A percentile compares a stretch with the other conserved stretches of the same genome.
phyloP scores from a whole-genome alignment of 2,888 invertebrate species.

The Taenaris catops region DNA sequence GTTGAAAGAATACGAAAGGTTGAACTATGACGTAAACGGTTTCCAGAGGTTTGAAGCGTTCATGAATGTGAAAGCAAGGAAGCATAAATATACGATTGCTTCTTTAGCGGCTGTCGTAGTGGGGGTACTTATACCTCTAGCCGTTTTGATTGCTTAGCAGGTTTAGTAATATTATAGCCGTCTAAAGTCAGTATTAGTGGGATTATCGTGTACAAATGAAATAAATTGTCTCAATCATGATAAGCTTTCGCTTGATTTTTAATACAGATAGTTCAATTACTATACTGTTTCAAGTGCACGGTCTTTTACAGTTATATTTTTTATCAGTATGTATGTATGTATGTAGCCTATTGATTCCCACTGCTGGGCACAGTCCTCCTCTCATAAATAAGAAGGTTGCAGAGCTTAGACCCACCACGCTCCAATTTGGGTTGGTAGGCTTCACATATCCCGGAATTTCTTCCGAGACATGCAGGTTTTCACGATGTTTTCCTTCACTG shows the following conservation, averaged over 20 bases:
- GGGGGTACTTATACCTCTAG: constrained; percentile 55
- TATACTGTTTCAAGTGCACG: too few relatives aligned
- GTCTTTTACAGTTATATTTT: too few relatives aligned
- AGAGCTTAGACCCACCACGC: too few relatives aligned
- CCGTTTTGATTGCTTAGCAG: constrained; percentile 49
- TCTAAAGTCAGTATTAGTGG: constrained; percentile 7
- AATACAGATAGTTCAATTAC: too few relatives aligned
- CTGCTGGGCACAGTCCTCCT: too few relatives aligned
- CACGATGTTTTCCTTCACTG: too few relatives aligned
- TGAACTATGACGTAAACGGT: constrained; percentile 55
- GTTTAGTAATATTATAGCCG: constrained; percentile 7
- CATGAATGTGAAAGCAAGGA: constrained; percentile 56
- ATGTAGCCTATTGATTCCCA: too few relatives aligned
- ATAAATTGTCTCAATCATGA: constrained; percentile 15
- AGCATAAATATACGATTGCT: constrained; percentile 60
- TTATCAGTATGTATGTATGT: too few relatives aligned
- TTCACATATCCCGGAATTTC: too few relatives aligned
- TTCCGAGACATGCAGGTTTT: too few relatives aligned
- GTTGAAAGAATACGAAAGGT: constrained; percentile 82
- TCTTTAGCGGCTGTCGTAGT: constrained; percentile 54
- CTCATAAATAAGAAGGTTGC: too few relatives aligned
- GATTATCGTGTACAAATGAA: constrained; percentile 9
- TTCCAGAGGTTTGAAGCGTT: constrained; percentile 56
- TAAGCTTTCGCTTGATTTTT: neutral
- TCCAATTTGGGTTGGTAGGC: too few relatives aligned